These are phyloP conservation scores for Tetragonula carbonaria DNA, from an alignment of 2,888 invertebrate species.

Conservation along the genomic window DNA sequence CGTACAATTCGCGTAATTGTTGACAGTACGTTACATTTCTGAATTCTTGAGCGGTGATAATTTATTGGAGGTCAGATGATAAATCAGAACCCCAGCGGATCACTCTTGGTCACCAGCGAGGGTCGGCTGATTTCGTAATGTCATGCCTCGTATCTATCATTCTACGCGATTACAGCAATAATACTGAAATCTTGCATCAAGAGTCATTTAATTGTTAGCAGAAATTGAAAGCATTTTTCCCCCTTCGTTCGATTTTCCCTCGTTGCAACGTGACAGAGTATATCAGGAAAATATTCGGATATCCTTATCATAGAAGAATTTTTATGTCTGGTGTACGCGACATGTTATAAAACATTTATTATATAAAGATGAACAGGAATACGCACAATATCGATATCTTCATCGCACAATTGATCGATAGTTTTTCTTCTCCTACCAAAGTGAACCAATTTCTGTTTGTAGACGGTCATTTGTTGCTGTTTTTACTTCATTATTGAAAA, in stretches of 20 bases:
- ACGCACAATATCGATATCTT: no score
- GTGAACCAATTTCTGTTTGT: no score
- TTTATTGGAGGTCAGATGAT: slow-evolving; percentile 65
- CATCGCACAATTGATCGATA: no score
- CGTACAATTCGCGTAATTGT: slow-evolving; percentile 5
- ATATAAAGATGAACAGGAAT: no score
- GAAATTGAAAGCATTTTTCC: slow-evolving; percentile 7
- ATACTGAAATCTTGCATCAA: slow-evolving; percentile 21
- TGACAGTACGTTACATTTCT: slow-evolving; percentile 19
- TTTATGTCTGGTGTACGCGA: no score
- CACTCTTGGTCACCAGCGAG: slow-evolving; percentile 36
- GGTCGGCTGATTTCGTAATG: slow-evolving; percentile 56
- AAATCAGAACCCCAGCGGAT: slow-evolving; percentile 68
- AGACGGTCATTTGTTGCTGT: no score
- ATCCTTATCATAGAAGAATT: no score
- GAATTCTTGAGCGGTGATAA: slow-evolving; percentile 42
- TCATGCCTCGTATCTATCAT: slow-evolving; percentile 33
- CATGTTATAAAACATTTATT: no score
- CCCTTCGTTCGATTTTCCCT: not conserved
- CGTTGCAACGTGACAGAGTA: no score
- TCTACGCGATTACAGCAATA: slow-evolving; percentile 33
- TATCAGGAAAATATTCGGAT: no score
- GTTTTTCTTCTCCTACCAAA: no score
- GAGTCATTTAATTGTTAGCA: not conserved
- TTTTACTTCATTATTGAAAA: no score